A percentile compares a stretch with the other conserved stretches of the same genome.
Conservation (phyloP, 2,113 vertebrate genomes). For the Chloropsis hardwickii region DNA sequence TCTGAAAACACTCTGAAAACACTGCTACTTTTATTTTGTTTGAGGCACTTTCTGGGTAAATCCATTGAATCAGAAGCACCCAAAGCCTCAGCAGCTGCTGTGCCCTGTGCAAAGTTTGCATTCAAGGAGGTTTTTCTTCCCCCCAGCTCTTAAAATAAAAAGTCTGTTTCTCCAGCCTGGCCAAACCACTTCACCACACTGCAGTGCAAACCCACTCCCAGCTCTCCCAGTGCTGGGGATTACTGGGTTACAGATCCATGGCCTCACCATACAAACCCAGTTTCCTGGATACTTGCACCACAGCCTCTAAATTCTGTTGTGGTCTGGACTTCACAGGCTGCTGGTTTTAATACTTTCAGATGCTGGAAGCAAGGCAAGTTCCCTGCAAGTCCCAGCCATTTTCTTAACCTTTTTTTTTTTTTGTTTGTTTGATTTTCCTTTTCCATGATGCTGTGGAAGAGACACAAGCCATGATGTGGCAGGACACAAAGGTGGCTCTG, state of each 20-base stretch:
- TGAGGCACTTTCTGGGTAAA: neutral
- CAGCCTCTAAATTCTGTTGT: neutral
- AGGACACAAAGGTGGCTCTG: neutral
- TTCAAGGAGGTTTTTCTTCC: neutral
- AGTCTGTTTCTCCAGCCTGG: neutral
- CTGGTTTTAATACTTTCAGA: neutral
- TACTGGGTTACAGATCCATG: neutral
- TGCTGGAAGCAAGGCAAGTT: neutral
- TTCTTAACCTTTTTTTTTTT: neutral
- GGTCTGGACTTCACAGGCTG: neutral
- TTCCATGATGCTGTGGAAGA: neutral
- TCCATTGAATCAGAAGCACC: neutral
- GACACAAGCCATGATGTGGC: fast-evolving
- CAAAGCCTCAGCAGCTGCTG: neutral
- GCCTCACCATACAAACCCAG: neutral
- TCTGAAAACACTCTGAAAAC: neutral
- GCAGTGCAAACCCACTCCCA: neutral
- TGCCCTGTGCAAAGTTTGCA: neutral
- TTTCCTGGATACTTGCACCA: conserved; percentile 15
- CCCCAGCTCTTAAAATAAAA: neutral
- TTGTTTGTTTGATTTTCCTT: neutral
- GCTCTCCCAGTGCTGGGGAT: neutral
- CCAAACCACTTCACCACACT: neutral
- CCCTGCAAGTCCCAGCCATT: neutral
- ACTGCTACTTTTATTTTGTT: neutral